phyloP scores from a whole-genome alignment of 2,797 vertebrate genomes.

The Poliocrania exsul region DNA sequence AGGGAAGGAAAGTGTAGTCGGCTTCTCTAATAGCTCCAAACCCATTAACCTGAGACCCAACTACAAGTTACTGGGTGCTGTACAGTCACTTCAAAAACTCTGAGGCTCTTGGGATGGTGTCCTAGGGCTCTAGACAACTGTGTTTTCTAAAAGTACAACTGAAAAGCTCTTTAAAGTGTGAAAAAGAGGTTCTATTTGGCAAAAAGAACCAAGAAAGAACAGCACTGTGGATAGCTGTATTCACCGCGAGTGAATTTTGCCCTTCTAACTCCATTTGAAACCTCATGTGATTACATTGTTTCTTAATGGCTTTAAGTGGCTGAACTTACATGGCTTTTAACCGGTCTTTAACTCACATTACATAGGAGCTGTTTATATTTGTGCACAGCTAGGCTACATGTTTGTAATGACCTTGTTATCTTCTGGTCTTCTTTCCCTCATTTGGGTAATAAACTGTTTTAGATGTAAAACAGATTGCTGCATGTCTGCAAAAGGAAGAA shows the following conservation, averaged over 20 bases:
- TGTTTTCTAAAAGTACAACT: neutral
- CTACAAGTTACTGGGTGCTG: neutral
- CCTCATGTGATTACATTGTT: neutral
- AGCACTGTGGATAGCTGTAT: neutral
- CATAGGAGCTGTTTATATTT: neutral
- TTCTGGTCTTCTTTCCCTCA: conserved; percentile 17
- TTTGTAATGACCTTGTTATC: conserved; percentile 19
- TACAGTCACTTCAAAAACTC: neutral
- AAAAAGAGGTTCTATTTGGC: neutral
- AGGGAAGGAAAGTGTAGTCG: neutral
- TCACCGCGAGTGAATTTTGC: neutral
- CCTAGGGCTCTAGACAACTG: neutral
- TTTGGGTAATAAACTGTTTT: conserved; percentile 14
- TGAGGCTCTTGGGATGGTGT: neutral
- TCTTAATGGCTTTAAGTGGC: neutral
- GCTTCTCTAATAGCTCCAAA: neutral
- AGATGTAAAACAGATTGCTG: conserved; percentile 22
- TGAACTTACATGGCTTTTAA: conserved; percentile 15
- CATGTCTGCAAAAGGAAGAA: conserved; percentile 25
- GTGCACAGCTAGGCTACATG: neutral
- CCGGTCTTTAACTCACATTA: neutral
- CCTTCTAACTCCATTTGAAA: neutral
- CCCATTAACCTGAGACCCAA: neutral
- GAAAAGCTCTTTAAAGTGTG: neutral
- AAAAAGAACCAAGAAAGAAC: neutral